phyloP scores from a whole-genome alignment of 2,113 vertebrate genomes.

The Piprites chloris region DNA sequence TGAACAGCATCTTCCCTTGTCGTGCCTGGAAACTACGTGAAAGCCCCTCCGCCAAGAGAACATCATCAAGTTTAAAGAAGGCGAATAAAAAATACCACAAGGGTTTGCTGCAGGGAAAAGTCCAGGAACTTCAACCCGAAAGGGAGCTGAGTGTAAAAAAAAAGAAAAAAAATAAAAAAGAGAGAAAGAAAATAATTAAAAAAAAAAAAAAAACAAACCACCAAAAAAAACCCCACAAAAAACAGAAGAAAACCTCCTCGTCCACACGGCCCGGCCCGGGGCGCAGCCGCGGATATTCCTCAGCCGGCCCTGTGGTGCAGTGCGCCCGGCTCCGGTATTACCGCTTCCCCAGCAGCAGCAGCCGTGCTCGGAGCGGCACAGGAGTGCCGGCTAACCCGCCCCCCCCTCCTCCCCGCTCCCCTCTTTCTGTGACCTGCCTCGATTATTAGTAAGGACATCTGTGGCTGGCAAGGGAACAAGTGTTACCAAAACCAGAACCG shows the following conservation, averaged over 20 bases:
- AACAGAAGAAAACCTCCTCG: neutral
- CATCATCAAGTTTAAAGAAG: neutral
- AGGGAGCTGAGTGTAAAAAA: neutral
- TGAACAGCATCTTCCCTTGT: neutral
- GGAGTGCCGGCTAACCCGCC: neutral
- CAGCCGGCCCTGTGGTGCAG: neutral
- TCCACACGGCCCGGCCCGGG: neutral
- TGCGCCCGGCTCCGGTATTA: neutral
- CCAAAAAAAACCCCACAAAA: no score
- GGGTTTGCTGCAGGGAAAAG: neutral
- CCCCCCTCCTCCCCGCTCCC: neutral
- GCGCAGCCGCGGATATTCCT: neutral
- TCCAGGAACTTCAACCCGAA: neutral
- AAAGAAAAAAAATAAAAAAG: no score
- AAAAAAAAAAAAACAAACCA: no score
- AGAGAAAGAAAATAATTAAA: no score
- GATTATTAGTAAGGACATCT: constrained; percentile 76
- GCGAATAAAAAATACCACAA: neutral
- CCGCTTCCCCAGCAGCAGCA: neutral
- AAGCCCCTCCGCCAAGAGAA: neutral
- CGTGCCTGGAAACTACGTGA: neutral
- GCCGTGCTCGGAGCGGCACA: neutral
- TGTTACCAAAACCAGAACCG: constrained; percentile 72
- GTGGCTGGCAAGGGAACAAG: constrained; percentile 70
- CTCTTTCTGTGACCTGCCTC: constrained; percentile 71